phyloP scores from a whole-genome alignment of 2,888 invertebrate genomes.

The Bombyx huttoni region DNA sequence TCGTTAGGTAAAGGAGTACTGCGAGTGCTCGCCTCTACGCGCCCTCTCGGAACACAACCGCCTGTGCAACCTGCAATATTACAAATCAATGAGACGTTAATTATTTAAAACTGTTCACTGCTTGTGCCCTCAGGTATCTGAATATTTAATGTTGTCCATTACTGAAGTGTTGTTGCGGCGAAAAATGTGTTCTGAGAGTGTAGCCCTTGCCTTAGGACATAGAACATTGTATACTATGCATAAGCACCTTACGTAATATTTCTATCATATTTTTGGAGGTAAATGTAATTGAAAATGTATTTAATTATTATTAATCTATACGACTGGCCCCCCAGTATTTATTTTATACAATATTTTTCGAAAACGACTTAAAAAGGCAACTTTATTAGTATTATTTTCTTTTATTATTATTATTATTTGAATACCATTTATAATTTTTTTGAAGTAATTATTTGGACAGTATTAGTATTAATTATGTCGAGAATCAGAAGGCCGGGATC shows the following conservation, averaged over 20 bases:
- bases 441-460: constrained; percentile 55
- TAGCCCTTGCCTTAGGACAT: constrained; percentile 34
- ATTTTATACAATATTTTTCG: constrained; percentile 19
- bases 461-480: constrained; percentile 45
- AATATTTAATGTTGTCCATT: background rate
- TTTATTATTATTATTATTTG: constrained; percentile 23
- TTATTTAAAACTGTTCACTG: too few relatives aligned
- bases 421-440: constrained; percentile 22
- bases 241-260: constrained; percentile 33
- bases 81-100: too few relatives aligned
- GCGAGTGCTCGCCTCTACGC: background rate
- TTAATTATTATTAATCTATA: constrained; percentile 43
- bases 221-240: constrained; percentile 59
- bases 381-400: constrained; percentile 37
- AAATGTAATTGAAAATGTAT: constrained; percentile 44
- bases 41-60: background rate
- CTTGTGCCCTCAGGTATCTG: too few relatives aligned
- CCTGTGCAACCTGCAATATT: background rate
- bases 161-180: constrained; percentile 2
- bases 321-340: constrained; percentile 57
- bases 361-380: constrained; percentile 22
- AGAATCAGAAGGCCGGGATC: constrained; percentile 36
- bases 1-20: constrained; percentile 23
- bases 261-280: constrained; percentile 52
- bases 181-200: constrained; percentile 7